These are phyloP conservation scores for Vireo griseus DNA, from an alignment of 2,797 vertebrate species.

Conservation along the genomic window DNA sequence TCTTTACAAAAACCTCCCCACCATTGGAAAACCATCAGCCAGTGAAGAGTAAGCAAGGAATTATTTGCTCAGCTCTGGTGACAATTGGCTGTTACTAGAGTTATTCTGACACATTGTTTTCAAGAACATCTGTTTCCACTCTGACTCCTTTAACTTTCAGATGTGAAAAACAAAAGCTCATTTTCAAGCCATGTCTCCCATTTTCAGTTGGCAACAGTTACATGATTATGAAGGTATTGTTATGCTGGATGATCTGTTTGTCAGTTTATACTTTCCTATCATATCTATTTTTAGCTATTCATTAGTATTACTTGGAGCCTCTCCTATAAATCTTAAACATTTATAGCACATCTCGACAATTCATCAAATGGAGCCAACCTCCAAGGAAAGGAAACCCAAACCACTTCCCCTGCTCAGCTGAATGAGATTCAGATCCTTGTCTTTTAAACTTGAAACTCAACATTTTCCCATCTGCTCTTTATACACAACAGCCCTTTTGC, in stretches of 20 bases:
- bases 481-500: conserved; percentile 44
- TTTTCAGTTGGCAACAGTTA: conserved; percentile 44
- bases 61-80: conserved; percentile 15
- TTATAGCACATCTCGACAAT: conserved; percentile 60
- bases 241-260: neutral
- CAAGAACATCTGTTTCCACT: conserved; percentile 58
- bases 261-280: conserved; percentile 44
- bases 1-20: neutral
- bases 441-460: conserved; percentile 60
- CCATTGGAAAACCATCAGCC: neutral
- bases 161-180: conserved; percentile 61
- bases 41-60: conserved; percentile 9
- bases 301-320: conserved; percentile 44
- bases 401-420: conserved; percentile 51
- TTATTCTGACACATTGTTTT: conserved; percentile 51
- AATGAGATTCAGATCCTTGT: conserved; percentile 52
- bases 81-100: conserved; percentile 27
- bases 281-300: conserved; percentile 54
- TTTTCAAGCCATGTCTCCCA: conserved; percentile 56
- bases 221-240: conserved; percentile 41
- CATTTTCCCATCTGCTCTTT: conserved; percentile 66
- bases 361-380: conserved; percentile 52
- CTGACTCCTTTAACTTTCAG: conserved; percentile 18
- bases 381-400: conserved; percentile 61
- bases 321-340: conserved; percentile 60